Evolutionary conservation across 2,113 vertebrate genomes (phyloP).

Genomic region (Solea solea): DNA sequence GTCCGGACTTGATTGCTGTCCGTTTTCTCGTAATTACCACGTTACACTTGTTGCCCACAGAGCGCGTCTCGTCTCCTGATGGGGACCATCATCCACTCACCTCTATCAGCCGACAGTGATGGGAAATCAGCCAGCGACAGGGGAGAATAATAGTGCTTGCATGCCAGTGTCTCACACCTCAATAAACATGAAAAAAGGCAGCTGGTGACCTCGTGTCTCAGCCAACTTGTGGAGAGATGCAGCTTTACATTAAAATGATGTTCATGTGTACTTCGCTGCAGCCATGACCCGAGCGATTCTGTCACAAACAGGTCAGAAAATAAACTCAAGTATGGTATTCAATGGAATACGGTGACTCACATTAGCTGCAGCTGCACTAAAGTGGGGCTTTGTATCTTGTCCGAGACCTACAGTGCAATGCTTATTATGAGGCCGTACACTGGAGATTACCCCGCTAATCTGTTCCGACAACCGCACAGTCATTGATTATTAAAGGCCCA

Average conservation of each 20-base stretch:
- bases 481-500: conserved; percentile 72
- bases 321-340: conserved; percentile 5
- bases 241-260: neutral
- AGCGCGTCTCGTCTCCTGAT: conserved; percentile 12
- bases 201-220: conserved; percentile 37
- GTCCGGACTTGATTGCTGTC: conserved; percentile 33
- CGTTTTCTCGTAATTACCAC: conserved; percentile 48
- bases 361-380: conserved; percentile 35
- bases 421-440: conserved; percentile 55
- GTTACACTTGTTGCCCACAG: conserved; percentile 43
- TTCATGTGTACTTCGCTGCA: conserved; percentile 2
- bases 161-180: conserved; percentile 40
- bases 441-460: conserved; percentile 70
- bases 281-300: neutral
- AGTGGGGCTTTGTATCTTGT: conserved; percentile 40
- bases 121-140: conserved; percentile 38
- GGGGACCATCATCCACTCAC: conserved; percentile 13
- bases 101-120: conserved; percentile 30
- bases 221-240: conserved; percentile 10
- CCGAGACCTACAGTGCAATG: conserved; percentile 53
- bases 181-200: conserved; percentile 29
- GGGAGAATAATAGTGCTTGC: conserved; percentile 31
- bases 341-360: conserved; percentile 47
- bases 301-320: neutral
- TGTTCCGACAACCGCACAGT: conserved; percentile 56